Percentiles rank a stretch among this genome's conserved stretches.
Evolutionary conservation across 2,113 vertebrate genomes (phyloP).

Genomic region (Merops nubicus): DNA sequence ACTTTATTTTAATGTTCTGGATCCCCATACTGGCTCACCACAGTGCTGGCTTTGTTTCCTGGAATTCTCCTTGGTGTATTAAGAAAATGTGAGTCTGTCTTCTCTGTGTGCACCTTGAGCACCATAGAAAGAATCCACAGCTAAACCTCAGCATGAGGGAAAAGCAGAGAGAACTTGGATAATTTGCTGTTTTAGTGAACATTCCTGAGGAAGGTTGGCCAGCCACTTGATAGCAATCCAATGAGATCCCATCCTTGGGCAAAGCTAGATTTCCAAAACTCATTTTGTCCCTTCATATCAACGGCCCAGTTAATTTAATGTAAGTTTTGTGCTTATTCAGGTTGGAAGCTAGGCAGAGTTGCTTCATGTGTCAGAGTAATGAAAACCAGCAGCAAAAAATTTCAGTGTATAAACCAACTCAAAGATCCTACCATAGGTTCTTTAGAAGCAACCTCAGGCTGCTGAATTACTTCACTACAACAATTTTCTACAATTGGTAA

Average conservation of each 20-base stretch:
- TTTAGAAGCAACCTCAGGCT: neutral
- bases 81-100: neutral
- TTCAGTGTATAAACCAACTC: neutral
- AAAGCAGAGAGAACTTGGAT: fast-evolving
- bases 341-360: neutral
- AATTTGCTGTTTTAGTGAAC: neutral
- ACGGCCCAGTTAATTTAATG: neutral
- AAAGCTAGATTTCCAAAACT: neutral
- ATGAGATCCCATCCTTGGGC: neutral
- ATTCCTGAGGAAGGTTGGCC: neutral
- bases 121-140: neutral
- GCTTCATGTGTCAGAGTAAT: neutral
- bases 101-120: neutral
- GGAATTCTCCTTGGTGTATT: neutral
- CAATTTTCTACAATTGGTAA: neutral
- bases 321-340: neutral
- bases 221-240: neutral
- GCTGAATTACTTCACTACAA: neutral
- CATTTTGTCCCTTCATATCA: neutral
- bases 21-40: neutral
- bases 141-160: neutral
- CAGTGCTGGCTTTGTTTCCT: neutral
- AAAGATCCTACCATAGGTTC: neutral
- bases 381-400: neutral
- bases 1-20: neutral